Conservation (phyloP, 23 tunicate species). For the Trididemnum miniatum region DNA sequence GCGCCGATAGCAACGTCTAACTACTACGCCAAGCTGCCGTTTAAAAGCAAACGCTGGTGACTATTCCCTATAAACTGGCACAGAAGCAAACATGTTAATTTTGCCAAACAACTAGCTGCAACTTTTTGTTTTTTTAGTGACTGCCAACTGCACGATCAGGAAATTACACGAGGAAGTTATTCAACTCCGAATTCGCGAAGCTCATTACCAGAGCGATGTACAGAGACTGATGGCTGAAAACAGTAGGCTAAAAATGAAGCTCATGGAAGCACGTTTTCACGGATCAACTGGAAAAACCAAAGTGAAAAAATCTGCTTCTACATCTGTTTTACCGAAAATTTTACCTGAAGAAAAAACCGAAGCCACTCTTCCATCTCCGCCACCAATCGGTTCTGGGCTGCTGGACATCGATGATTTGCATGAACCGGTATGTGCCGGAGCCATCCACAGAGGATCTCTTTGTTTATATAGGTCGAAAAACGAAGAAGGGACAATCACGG, state of each 20-base stretch:
- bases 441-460: slow-evolving; percentile 28
- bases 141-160: slow-evolving; percentile 46
- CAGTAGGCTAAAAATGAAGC: slow-evolving; percentile 39
- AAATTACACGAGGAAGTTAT: slow-evolving; percentile 59
- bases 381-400: slow-evolving; percentile 30
- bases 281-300: neutral
- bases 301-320: neutral
- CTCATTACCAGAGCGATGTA: slow-evolving; percentile 58
- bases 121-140: slow-evolving; percentile 50
- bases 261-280: slow-evolving; percentile 38
- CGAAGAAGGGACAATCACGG: slow-evolving; percentile 2
- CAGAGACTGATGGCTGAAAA: slow-evolving; percentile 59
- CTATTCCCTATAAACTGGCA: too few relatives aligned
- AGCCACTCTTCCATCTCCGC: neutral
- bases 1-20: too few relatives aligned
- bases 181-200: slow-evolving; percentile 55
- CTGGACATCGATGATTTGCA: slow-evolving; percentile 34
- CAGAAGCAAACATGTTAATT: too few relatives aligned
- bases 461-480: neutral
- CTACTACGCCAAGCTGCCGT: too few relatives aligned
- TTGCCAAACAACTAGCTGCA: too few relatives aligned
- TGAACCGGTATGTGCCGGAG: slow-evolving; percentile 36
- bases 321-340: neutral
- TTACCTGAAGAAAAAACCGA: neutral
- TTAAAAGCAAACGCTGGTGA: too few relatives aligned